Base-by-base conservation (phyloP, 2,888 invertebrate species). In the Pammene fasciana region DNA sequence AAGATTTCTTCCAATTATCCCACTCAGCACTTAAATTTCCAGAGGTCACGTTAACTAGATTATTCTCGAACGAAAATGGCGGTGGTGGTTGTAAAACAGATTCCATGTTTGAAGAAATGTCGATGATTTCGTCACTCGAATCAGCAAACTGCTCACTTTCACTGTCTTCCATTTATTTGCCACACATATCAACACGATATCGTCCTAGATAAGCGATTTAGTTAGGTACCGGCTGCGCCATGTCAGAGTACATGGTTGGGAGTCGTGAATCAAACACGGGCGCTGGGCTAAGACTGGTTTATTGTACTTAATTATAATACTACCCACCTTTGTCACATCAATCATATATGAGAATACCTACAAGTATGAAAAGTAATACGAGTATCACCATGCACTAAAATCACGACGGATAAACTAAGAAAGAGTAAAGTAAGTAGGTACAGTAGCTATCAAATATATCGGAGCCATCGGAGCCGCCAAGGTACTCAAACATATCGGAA, bases 1-100 rank as follows among this genome's bases (percentile, higher is more conserved):
- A 62, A 3, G 52, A 36, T 36, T 18, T 62, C 11, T 62, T 62
- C 62, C 50, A 62, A 16, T 38, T 48, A 13, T 48, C 38, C 62
- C 52, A 52, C n/a, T 52, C 52, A 4, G 36, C n/a, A 41, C 50
- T 46, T 41, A 62, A 43, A 26, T 52, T 62, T 36, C 64, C 64
- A 1, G 64, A 54, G 0, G 64, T 64, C 18, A 64, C 64, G 13
- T 64, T 50, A 14, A 52, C 52, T 26, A 52, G 34, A 52, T 52
- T 52, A 5, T 57, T 16, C 18, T 16, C 57, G 11, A 26, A 43
- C 11, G 18, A 43, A 18, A 57, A 55, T 36, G 55, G 52, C 26
- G 34, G 13, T 7, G 52, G 52, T 34, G 52, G 52, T 34, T 26
- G 52, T 52, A 52, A 52, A 34, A 52, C 26, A 1, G 52, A 34